These are phyloP conservation scores for Craniophora ligustri DNA, from an alignment of 2,888 invertebrate species.

Conservation along the genomic window DNA sequence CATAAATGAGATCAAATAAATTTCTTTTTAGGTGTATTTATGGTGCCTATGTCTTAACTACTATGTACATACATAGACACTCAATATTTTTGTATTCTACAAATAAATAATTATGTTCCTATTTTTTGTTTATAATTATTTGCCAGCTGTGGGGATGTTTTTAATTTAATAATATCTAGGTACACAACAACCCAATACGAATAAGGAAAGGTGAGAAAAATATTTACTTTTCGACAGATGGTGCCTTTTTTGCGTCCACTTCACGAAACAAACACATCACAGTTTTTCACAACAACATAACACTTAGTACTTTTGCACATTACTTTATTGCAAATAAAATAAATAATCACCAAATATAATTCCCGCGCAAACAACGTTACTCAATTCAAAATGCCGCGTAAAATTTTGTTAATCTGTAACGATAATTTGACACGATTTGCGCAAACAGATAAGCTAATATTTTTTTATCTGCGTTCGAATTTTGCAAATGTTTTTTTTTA, in stretches of 20 bases:
- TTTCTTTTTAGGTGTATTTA: too few species aligned
- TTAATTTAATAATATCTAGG: too few species aligned
- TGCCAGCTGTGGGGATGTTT: too few species aligned
- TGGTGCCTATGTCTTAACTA: too few species aligned
- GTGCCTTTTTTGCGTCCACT: conserved; percentile 73
- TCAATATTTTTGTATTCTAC: too few species aligned
- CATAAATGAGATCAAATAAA: too few species aligned
- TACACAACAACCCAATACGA: background rate
- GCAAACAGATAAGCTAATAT: conserved; percentile 47
- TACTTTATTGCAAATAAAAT: conserved; percentile 47
- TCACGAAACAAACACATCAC: conserved; percentile 80
- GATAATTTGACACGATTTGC: conserved; percentile 38
- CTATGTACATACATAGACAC: too few species aligned
- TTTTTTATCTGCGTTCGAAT: conserved; percentile 51
- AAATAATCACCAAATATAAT: conserved; percentile 52
- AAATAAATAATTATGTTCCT: too few species aligned
- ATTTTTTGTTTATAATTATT: too few species aligned
- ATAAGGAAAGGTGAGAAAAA: conserved; percentile 16
- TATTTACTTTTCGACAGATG: conserved; percentile 87
- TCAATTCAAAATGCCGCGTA: conserved; percentile 40
- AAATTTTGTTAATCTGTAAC: conserved; percentile 35
- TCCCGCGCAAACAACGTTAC: conserved; percentile 23
- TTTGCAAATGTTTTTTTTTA: conserved; percentile 52
- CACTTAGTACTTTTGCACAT: conserved; percentile 74
- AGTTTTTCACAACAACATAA: conserved; percentile 60